Evolutionary conservation across 2,888 invertebrate species (phyloP), one percentile per base, ranked within the genome.

Genomic region (Noctua janthe): DNA sequence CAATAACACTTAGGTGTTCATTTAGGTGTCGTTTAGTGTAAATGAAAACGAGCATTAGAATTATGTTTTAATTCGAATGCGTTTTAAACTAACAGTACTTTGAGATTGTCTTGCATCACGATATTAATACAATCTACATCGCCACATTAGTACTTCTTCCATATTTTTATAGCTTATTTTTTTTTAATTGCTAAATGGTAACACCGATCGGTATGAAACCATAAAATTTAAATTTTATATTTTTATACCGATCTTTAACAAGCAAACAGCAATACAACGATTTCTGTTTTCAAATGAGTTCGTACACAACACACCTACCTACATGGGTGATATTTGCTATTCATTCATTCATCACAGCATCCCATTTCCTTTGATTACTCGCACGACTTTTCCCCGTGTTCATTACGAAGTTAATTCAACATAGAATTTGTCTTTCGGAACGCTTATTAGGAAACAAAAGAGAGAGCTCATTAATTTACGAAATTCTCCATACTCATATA

Each of bases 381-480:
- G n/a, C n/a, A 71, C 39, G 29, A 74, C 81, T 81, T 71, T 59
- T 23, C 54, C 23, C 39, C 59, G 47, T 71, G 73, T 83, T 85
- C 56, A 83, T 83, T 80, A 80, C 59, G 51, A 67, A 85, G 81
- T 85, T 80, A 81, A 75, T 83, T 73, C 75, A 86, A 83, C 86
- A 82, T 47, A 81, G 75, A 86, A 83, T 82, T 70, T 73, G 72
- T 76, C 72, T 82, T 82, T 64, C 15, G 43, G 56, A 73, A 62
- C 49, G n/a, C 43, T 72, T 83, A 76, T 82, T 66, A 75, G 54
- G 82, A 86, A 76, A 83, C 86, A 73, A 82, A 86, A 73, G 86
- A 75, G 71, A 51, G 66, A 47, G 35, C 86, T 86, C 82, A 82
- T 83, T 82, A 82, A 83, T 82, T 83, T 73, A 39, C 72, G 23